These are phyloP conservation scores for Diceros bicornis DNA, from an alignment of 2,797 vertebrate species.

Conservation along the genomic window DNA sequence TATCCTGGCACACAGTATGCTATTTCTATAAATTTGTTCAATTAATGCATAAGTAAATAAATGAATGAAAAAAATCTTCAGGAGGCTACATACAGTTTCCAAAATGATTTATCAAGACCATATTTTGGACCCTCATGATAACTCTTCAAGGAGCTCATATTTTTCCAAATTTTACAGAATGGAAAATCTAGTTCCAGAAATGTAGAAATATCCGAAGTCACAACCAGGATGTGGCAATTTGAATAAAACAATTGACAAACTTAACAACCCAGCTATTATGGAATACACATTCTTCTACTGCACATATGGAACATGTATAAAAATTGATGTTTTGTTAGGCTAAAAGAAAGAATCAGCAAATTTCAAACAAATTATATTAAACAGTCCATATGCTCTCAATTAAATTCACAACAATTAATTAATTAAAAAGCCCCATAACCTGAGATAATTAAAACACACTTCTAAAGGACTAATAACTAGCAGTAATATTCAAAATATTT, in stretches of 20 bases:
- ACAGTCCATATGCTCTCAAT: not conserved
- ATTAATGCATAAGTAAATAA: not conserved
- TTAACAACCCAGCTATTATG: not conserved
- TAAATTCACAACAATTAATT: not conserved
- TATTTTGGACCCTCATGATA: not conserved
- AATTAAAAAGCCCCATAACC: not conserved
- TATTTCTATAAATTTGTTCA: not conserved
- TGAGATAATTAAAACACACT: not conserved
- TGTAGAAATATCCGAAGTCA: not conserved
- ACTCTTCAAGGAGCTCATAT: not conserved
- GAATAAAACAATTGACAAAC: not conserved
- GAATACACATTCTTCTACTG: not conserved
- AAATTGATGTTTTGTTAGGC: not conserved
- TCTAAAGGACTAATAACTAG: not conserved
- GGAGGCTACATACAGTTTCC: not conserved
- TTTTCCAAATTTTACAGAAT: not conserved
- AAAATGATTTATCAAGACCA: not conserved
- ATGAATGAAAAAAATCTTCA: not conserved
- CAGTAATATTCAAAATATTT: not conserved
- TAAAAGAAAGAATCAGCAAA: not conserved
- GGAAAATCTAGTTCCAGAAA: not conserved
- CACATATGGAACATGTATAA: not conserved
- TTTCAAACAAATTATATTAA: slow-evolving; percentile 14
- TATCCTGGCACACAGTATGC: not conserved
- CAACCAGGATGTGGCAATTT: not conserved